Evolutionary conservation across 2,797 vertebrate species (phyloP), one percentile per base, ranked within the genome.

Genomic region (Carduelis carduelis): DNA sequence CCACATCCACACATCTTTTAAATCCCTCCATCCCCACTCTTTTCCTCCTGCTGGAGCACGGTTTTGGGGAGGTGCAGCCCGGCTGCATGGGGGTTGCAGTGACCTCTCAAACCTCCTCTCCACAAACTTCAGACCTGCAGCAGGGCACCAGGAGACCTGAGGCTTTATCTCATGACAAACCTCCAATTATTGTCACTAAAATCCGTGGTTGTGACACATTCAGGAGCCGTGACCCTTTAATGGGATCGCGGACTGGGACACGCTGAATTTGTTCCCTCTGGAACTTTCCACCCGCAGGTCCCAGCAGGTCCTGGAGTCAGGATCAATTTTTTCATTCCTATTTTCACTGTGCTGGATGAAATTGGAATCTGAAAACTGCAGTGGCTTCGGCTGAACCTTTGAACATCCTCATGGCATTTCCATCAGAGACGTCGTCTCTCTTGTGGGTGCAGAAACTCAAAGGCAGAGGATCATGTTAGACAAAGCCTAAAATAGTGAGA

Each of bases 11-110:
- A 0, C 3, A 3, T 32, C 12, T n/a, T 19, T 44, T 13, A 37
- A 50, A 37, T 23, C 22, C 37, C 37, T 66, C 53, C 44, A 28
- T n/a, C 3, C 3, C 24, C 0, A 0, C 22, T 28, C 6, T 16
- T 18, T 23, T 66, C n/a, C 10, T 60, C 44, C 43, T 49, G 2
- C 23, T 30, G 43, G 23, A 75, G 60, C 43, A 46, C 50, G 57
- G 14, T 15, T 6, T 12, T 22, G 50, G 47, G 18, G 34, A 39
- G 49, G 23, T 32, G 15, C n/a, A 47, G 43, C 16, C 61, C 3
- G 1, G 22, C 41, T 64, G 9, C 23, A 23, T 2, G 0, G 27
- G 19, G 20, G 35, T 52, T 66, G 27, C 57, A 69, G 50, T 8
- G 37, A 49, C 12, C 34, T 52, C 79, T 49, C 56, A 50, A 10